phyloP scores from a whole-genome alignment of 2,797 vertebrate species.

The Etheostoma perlongum region DNA sequence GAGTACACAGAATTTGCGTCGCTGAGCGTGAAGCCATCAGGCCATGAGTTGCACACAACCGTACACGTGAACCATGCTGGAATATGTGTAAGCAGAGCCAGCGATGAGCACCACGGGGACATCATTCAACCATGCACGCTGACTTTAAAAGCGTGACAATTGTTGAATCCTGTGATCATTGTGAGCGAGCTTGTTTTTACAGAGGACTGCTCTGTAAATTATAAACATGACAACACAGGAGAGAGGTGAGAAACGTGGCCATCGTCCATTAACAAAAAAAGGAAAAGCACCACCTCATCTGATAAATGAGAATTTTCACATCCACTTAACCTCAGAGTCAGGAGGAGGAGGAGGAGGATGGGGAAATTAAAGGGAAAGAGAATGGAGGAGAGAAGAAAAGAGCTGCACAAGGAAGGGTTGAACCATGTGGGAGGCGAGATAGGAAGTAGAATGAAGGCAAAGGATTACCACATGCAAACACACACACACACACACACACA shows the following conservation, averaged over 20 bases:
- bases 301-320: slow-evolving; percentile 37
- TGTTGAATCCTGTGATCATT: slow-evolving; percentile 27
- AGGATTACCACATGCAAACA: slow-evolving; percentile 57
- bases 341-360: slow-evolving; percentile 1
- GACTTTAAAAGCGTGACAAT: slow-evolving; percentile 41
- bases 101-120: slow-evolving; percentile 50
- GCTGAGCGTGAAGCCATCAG: slow-evolving; percentile 38
- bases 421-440: slow-evolving; percentile 66
- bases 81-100: slow-evolving; percentile 36
- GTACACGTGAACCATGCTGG: slow-evolving; percentile 18
- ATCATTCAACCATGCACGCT: slow-evolving; percentile 37
- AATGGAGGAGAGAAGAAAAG: slow-evolving; percentile 33
- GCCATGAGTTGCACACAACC: slow-evolving; percentile 20
- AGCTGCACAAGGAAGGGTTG: slow-evolving; percentile 27
- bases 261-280: not conserved
- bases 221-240: slow-evolving; percentile 35
- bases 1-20: slow-evolving; percentile 31
- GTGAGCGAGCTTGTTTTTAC: slow-evolving; percentile 39
- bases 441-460: slow-evolving; percentile 40
- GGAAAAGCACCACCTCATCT: slow-evolving; percentile 5
- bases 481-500: slow-evolving; percentile 9
- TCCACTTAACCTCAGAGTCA: slow-evolving; percentile 32
- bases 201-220: slow-evolving; percentile 13
- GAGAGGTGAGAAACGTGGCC: slow-evolving; percentile 1
- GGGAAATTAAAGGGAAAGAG: slow-evolving; percentile 23